phyloP scores from a whole-genome alignment of 2,888 invertebrate species.

The Lasioglossum villosulum region DNA sequence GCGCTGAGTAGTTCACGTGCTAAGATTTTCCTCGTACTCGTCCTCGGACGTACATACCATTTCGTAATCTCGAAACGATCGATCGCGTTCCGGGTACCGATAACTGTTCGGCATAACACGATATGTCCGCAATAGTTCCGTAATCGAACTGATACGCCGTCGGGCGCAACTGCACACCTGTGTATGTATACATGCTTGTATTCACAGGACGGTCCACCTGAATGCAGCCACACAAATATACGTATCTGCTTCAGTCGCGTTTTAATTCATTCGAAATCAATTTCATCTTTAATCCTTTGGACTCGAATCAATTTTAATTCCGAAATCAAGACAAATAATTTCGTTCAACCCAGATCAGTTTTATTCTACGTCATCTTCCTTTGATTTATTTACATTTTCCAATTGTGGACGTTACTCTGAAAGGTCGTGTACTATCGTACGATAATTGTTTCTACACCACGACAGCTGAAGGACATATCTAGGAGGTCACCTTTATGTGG shows the following conservation, averaged over 20 bases:
- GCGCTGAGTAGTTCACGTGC: conserved; percentile 41
- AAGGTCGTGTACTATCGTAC: no score
- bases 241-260: background rate
- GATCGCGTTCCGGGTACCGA: conserved; percentile 65
- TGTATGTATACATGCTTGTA: background rate
- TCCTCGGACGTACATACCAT: conserved; percentile 45
- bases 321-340: no score
- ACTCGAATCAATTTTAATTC: no score
- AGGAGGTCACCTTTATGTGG: no score
- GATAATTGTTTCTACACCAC: no score
- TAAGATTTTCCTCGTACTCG: conserved; percentile 49
- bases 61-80: conserved; percentile 67
- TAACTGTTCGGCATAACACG: conserved; percentile 48
- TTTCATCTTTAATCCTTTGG: background rate
- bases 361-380: no score
- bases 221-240: background rate
- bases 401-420: no score
- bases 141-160: conserved; percentile 47
- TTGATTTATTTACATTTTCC: no score
- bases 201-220: background rate
- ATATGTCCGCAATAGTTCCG: conserved; percentile 50
- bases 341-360: no score
- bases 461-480: no score
- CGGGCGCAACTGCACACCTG: conserved; percentile 11
- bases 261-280: background rate